Evolutionary conservation across 2,797 vertebrate species (phyloP), one percentile per base, ranked within the genome.

Genomic region (Alfaro cultratus): DNA sequence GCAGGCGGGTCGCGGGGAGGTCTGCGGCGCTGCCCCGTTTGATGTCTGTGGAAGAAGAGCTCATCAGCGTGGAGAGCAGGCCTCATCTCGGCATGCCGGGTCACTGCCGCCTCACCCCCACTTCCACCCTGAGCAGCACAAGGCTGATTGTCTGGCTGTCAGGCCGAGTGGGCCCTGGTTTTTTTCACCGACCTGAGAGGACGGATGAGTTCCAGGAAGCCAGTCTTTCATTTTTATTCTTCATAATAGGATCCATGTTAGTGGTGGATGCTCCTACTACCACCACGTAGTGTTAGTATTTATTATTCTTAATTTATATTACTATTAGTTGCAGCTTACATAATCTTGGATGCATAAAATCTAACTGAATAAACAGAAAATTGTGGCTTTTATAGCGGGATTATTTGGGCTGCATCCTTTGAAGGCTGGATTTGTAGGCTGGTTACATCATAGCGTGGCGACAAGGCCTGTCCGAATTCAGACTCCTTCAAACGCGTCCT

Each of bases 11-110:
- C 93, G 83, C 57, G 73, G 85, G 89, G 91, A 94, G 94, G 91
- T 93, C 92, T 87, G 90, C 70, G 1, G 85, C 85, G 49, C 86
- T 76, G 29, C 60, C 77, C 84, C 83, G 91, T 95, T 94, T 95
- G 95, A 96, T 95, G 94, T 95, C 91, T 94, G 94, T 70, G 89
- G 91, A 93, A 93, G 92, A 79, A 93, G 92, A 79, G 51, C 94
- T 95, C 94, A 93, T 95, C 94, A 94, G 93, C 93, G 90, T 93
- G 92, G 86, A 80, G 91, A 87, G 87, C 70, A 49, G 83, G 84
- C 89, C 88, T 93, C 89, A 77, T 90, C 91, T 89, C 84, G 83
- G 92, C 94, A 90, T 87, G 83, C 90, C 75, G 77, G 94, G 95
- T 95, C 94, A 94, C 83, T 57, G 85, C 89, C 72, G 82, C 89